A percentile compares a stretch with the other conserved stretches of the same genome.
These are phyloP conservation scores for Microtus montanus DNA, from an alignment of 2,113 vertebrate species.

Conservation along the genomic window DNA sequence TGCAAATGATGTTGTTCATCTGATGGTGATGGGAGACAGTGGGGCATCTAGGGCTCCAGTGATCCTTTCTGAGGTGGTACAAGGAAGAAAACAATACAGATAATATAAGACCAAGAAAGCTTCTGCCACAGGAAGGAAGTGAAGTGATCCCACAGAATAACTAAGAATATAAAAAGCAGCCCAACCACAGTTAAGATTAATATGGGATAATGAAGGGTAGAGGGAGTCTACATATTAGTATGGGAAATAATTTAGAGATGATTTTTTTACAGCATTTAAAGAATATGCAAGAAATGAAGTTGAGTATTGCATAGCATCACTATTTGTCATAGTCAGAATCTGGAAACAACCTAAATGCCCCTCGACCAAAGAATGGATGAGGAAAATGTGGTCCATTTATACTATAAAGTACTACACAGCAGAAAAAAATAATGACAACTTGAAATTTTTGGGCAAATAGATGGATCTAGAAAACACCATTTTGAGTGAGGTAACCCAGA, in stretches of 20 bases:
- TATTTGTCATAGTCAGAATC: too few species aligned
- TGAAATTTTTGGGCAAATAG: too few species aligned
- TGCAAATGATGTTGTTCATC: neutral
- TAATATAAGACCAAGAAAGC: slow-evolving; percentile 9
- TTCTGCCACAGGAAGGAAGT: neutral
- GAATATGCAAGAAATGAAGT: neutral
- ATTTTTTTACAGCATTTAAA: slow-evolving; percentile 11
- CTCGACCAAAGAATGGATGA: too few species aligned
- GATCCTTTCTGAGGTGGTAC: neutral
- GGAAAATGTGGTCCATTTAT: too few species aligned
- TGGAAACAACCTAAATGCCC: too few species aligned
- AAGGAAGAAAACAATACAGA: neutral
- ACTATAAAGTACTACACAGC: too few species aligned
- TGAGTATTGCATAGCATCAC: too few species aligned
- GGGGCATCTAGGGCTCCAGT: neutral
- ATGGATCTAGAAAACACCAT: too few species aligned
- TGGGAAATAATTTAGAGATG: neutral
- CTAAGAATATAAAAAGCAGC: neutral
- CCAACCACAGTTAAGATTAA: neutral
- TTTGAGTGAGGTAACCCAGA: too few species aligned
- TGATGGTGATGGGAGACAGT: neutral
- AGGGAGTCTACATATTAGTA: neutral
- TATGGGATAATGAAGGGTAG: neutral
- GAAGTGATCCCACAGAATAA: neutral
- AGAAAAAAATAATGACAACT: too few species aligned